Evolutionary conservation across 2,888 invertebrate species (phyloP), one percentile per base, ranked within the genome.

Genomic region (Drosophila tanythrix): DNA sequence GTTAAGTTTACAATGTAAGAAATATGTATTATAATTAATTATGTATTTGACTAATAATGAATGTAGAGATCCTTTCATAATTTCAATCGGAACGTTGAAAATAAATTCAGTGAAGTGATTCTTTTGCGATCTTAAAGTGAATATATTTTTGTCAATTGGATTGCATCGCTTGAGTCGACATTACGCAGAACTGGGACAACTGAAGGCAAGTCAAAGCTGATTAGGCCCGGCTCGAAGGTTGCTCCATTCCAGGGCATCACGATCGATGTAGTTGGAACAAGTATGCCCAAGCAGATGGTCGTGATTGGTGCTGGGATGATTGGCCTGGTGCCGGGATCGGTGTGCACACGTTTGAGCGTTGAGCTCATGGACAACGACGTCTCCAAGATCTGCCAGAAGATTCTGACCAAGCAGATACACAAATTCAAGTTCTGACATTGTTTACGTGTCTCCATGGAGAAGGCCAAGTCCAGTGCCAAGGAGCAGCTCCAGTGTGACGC

Each of bases 241-340:
- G 98, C 98, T 21, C 99, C 98, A 5, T 99, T 99, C 93, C 96
- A 97, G 57, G 98, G 98, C 74, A 97, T 99, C 82, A 95, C 96
- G 96, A 96, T 99, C 91, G 99, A 99, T 92, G 99, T 99, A 97
- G 0, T 94, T 99, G 18, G 94, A 95, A 58, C 93, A 95, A 90
- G 98, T 31, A 31, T 98, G 31, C 99, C 99, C 3, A 96, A 98
- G 90, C 97, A 96, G 88, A 95, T 99, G 95, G 95, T 99, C 76
- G 96, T 99, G 2, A 99, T 99, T 91, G 99, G 99, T 29, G 99
- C 99, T 62, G 99, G 99, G 80, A 99, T 99, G 11, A 99, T 99
- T 93, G 99, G 99, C 21, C 94, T 99, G 13, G 99, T 99, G 94
- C 94, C 99, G 93, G 99, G 99, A 97, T 99, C 82, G 99, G 99